These are phyloP conservation scores for Cotesia congregata DNA, from an alignment of 2,888 invertebrate genomes.

Conservation along the genomic window DNA sequence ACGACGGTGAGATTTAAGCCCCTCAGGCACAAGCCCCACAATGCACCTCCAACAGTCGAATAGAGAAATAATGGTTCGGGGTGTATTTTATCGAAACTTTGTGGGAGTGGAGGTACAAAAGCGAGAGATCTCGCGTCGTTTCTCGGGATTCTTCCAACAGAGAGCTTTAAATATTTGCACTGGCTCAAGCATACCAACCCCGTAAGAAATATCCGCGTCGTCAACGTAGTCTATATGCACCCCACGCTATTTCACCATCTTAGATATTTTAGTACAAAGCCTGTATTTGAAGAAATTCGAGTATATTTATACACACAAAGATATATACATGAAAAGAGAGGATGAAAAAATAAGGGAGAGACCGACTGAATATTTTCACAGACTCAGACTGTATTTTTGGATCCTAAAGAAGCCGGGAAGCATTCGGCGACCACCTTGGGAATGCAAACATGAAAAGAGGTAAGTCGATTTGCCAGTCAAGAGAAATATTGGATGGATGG, in stretches of 20 bases:
- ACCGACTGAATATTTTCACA: constrained; percentile 24
- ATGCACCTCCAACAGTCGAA: constrained; percentile 28
- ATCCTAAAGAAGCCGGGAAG: not conserved
- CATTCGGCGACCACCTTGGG: constrained; percentile 13
- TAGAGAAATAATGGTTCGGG: constrained; percentile 26
- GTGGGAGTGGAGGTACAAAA: not conserved
- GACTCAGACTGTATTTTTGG: constrained; percentile 3
- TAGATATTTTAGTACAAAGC: not conserved
- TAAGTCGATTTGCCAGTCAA: constrained; percentile 31
- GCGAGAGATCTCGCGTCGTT: not conserved
- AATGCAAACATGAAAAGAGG: constrained; percentile 34
- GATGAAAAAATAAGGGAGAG: not conserved
- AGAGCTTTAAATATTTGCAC: constrained; percentile 38
- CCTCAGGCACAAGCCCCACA: constrained; percentile 12
- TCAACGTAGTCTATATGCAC: constrained; percentile 14
- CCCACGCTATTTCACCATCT: not conserved
- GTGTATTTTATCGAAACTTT: constrained; percentile 25
- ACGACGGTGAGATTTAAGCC: constrained; percentile 21
- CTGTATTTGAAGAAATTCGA: constrained; percentile 9
- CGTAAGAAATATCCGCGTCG: constrained; percentile 27
- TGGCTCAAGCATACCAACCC: constrained; percentile 16
- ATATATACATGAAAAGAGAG: not conserved
- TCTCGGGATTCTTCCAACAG: constrained; percentile 13
- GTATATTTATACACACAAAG: constrained; percentile 6
- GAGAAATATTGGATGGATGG: constrained; percentile 28